These are phyloP conservation scores for Uromys caudimaculatus DNA, from an alignment of 2,797 vertebrate genomes.

Conservation along the genomic window DNA sequence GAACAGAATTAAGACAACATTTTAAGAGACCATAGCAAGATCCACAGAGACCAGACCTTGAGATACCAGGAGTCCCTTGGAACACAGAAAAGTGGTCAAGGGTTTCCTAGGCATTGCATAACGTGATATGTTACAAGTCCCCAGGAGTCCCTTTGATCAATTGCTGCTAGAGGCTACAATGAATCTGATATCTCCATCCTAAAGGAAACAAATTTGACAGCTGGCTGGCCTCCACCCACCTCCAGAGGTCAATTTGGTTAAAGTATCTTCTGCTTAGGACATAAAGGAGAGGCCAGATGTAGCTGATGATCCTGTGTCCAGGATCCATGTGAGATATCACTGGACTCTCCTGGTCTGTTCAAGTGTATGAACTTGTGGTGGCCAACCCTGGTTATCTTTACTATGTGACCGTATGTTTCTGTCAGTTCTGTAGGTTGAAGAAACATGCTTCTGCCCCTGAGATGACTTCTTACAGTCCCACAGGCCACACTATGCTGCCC, in stretches of 20 bases:
- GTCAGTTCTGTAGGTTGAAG: not conserved
- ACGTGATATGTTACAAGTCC: not conserved
- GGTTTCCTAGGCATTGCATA: not conserved
- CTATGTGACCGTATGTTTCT: not conserved
- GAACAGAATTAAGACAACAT: not conserved
- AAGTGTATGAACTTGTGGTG: not conserved
- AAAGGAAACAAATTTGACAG: not conserved
- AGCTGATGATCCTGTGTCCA: not conserved
- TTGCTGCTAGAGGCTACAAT: not conserved
- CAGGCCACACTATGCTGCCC: not conserved
- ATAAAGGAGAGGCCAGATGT: not conserved
- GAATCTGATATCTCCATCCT: not conserved
- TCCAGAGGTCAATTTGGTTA: not conserved
- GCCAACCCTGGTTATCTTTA: not conserved
- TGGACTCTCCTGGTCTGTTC: not conserved
- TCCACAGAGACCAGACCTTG: too few species aligned
- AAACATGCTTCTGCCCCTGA: not conserved
- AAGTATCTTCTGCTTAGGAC: too few species aligned
- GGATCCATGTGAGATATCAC: too few species aligned
- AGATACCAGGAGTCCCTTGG: too few species aligned
- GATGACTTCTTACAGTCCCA: not conserved
- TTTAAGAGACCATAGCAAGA: too few species aligned
- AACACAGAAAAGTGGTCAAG: too few species aligned
- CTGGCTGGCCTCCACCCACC: not conserved
- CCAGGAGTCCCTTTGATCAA: not conserved